phyloP scores from a whole-genome alignment of 1,140 invertebrate genomes.

The Dinoponera quadriceps region DNA sequence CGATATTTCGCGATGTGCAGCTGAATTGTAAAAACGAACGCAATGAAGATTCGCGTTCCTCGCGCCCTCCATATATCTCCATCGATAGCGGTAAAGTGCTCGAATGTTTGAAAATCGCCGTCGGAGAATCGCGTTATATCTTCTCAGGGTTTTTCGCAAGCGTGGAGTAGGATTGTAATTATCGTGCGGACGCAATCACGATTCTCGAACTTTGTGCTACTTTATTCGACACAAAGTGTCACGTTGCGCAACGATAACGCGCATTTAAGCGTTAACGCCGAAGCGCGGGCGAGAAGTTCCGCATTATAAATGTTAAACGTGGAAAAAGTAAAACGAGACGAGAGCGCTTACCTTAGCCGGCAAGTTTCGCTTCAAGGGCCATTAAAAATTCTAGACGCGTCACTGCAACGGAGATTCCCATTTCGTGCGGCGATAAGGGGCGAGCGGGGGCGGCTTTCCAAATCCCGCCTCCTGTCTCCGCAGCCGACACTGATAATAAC shows the following conservation, averaged over 20 bases:
- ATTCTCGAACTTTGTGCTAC: too few species aligned
- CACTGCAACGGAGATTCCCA: slow-evolving; percentile 35
- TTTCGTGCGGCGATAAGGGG: slow-evolving; percentile 40
- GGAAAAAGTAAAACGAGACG: slow-evolving; percentile 7
- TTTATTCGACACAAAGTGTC: background rate
- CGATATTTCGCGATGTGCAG: background rate
- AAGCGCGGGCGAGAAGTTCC: background rate
- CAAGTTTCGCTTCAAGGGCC: slow-evolving; percentile 22
- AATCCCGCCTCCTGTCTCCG: slow-evolving; percentile 36
- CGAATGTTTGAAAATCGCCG: background rate
- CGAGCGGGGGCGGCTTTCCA: slow-evolving; percentile 9
- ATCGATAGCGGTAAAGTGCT: slow-evolving; percentile 1
- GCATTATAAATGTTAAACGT: slow-evolving; percentile 23
- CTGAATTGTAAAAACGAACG: background rate
- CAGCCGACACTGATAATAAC: slow-evolving; percentile 52
- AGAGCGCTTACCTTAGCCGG: background rate
- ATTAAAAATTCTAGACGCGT: slow-evolving; percentile 37
- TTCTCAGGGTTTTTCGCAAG: background rate
- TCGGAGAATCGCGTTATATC: slow-evolving; percentile 3
- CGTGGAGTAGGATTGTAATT: too few species aligned
- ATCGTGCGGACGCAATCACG: too few species aligned
- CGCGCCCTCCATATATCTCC: background rate
- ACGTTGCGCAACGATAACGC: background rate
- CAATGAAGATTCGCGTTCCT: background rate
- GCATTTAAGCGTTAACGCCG: background rate